phyloP scores from a whole-genome alignment of 2,888 invertebrate species.

The Blastobasis lacticolella region DNA sequence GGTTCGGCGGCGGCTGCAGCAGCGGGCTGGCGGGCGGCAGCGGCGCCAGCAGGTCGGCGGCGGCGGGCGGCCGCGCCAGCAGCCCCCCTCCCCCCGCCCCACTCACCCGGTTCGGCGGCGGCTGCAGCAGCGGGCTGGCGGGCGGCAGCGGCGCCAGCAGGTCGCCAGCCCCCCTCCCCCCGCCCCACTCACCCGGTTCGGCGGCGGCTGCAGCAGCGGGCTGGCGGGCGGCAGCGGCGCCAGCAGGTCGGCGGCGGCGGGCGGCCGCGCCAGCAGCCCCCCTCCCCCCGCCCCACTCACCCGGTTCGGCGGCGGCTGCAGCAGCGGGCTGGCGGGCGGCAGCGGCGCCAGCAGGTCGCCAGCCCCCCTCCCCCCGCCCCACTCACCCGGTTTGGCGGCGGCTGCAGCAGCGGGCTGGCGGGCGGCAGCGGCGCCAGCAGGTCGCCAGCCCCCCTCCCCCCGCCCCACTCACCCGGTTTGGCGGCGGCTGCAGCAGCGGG shows the following conservation, averaged over 20 bases:
- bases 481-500: conserved; percentile 67
- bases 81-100: too few relatives aligned
- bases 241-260: conserved; percentile 83
- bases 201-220: conserved; percentile 67
- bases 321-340: conserved; percentile 78
- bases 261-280: too few relatives aligned
- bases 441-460: conserved; percentile 80
- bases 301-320: conserved; percentile 39
- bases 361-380: too few relatives aligned
- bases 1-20: conserved; percentile 38
- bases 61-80: too few relatives aligned
- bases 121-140: conserved; percentile 77
- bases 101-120: conserved; percentile 34
- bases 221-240: conserved; percentile 84
- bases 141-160: conserved; percentile 83
- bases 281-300: too few relatives aligned
- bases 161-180: conserved; percentile 77
- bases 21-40: conserved; percentile 81
- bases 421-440: conserved; percentile 83
- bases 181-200: conserved; percentile 38
- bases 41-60: conserved; percentile 87
- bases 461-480: conserved; percentile 37
- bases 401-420: conserved; percentile 77
- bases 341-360: conserved; percentile 86
- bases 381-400: conserved; percentile 34